Base-by-base conservation (phyloP, 2,797 vertebrate genomes). In the Pseudochirops cupreus region DNA sequence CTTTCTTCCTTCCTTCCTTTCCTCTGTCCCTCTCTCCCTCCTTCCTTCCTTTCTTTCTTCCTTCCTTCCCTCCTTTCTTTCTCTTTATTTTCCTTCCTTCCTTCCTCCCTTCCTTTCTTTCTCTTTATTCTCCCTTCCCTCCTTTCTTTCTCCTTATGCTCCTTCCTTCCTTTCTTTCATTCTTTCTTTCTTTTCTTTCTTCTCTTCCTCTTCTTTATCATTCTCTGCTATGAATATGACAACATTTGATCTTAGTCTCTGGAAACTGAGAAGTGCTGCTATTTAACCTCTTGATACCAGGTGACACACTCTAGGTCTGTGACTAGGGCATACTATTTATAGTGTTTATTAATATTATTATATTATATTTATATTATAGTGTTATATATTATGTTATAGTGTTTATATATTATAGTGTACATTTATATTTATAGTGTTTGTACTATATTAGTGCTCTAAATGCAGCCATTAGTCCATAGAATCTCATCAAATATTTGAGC, bases 101-200 rank as follows among this genome's bases (percentile, higher is more conserved):
- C 26, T 28, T n/a, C 1, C 5, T n/a, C 18, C 2, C 1, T n/a
- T 0, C 0, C 0, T 5, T 18, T n/a, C n/a, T n/a, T n/a, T n/a
- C n/a, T n/a, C n/a, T n/a, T n/a, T n/a, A n/a, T n/a, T 13, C 12
- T 21, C 7, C 9, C 31, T 0, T 58, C 13, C 5, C 11, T 59
- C 9, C 28, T 29, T 58, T 5, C 12, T 2, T 33, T 33, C 59
- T 18, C 9, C 31, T 0, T 58, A n/a, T 5, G 2, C 5, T 18
- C 9, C 31, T 0, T 58, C 13, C 5, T 29, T 59, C 9, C 28
- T 29, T 58, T 5, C 12, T 2, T 33, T 33, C 59, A 14, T 33
- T 33, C 28, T 28, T 14, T 4, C 24, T 62, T 12, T 11, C 3
- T 29, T 12, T 7, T 24, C 6, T 29, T 59, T 5, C 31, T 16